Conservation (phyloP, 2,888 invertebrate genomes). For the Nomada goodeniana region DNA sequence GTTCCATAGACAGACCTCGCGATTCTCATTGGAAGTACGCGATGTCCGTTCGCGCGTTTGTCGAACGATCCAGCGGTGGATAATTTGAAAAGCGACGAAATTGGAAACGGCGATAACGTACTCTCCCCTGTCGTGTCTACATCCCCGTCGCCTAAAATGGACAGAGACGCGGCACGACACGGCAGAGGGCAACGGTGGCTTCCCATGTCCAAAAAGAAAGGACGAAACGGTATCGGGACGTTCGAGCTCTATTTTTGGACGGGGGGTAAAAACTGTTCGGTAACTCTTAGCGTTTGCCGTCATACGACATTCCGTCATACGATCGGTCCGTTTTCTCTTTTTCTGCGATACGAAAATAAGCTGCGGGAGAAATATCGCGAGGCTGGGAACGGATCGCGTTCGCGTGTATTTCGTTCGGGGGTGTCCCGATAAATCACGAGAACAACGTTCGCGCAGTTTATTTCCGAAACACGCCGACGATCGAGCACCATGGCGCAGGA, state of each 20-base stretch:
- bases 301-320: conserved; percentile 38
- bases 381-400: background rate
- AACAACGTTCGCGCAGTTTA: no score
- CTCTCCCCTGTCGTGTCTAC: background rate
- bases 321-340: conserved; percentile 44
- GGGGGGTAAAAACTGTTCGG: conserved; percentile 78
- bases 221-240: conserved; percentile 76
- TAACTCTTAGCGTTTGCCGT: conserved; percentile 58
- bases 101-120: background rate
- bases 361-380: background rate
- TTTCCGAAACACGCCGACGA: no score
- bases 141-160: conserved; percentile 12
- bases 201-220: conserved; percentile 38
- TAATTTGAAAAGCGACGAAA: background rate
- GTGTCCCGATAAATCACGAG: no score
- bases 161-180: background rate
- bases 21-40: no score
- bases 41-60: no score
- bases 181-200: conserved; percentile 21
- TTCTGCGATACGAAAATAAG: conserved; percentile 46
- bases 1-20: background rate
- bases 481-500: no score
- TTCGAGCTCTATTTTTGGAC: conserved; percentile 80
- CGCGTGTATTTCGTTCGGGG: background rate
- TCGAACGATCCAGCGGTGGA: background rate